phyloP scores from a whole-genome alignment of 2,113 vertebrate species.

The Abramis brama region DNA sequence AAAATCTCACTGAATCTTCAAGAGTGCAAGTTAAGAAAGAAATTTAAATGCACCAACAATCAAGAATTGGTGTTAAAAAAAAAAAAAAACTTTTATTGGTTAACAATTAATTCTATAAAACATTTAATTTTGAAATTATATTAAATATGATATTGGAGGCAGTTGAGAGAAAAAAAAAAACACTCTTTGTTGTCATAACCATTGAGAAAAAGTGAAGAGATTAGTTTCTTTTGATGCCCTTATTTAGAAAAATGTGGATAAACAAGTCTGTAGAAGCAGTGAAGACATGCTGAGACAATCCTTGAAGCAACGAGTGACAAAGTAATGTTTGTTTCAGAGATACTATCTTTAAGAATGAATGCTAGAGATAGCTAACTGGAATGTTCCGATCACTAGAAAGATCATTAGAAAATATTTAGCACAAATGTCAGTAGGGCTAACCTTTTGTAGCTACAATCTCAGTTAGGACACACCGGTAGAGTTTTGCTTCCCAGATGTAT shows the following conservation, averaged over 20 bases:
- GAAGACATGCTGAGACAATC: background rate
- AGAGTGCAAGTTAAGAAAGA: background rate
- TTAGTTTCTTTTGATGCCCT: background rate
- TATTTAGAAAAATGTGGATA: background rate
- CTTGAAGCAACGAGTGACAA: background rate
- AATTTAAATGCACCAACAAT: background rate
- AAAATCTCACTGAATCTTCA: background rate
- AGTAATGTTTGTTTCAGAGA: background rate
- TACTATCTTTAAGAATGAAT: background rate
- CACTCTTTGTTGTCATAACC: background rate
- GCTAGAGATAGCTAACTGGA: background rate
- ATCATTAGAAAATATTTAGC: slow-evolving; percentile 10
- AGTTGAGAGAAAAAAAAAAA: too few relatives aligned
- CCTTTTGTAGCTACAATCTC: slow-evolving; percentile 78
- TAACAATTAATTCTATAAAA: background rate
- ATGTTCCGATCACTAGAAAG: slow-evolving; percentile 41
- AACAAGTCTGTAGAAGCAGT: background rate
- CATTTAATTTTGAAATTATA: background rate
- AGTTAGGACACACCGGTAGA: slow-evolving; percentile 73
- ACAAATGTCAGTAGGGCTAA: slow-evolving; percentile 56
- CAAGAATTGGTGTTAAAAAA: too few relatives aligned
- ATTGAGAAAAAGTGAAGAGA: background rate
- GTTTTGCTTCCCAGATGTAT: slow-evolving; percentile 66
- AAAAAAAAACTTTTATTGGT: too few relatives aligned
- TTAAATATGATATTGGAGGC: background rate